Percentiles rank a stretch among this genome's conserved stretches.
Conservation (phyloP, 1,140 invertebrate species). For the Acromyrmex charruanus region DNA sequence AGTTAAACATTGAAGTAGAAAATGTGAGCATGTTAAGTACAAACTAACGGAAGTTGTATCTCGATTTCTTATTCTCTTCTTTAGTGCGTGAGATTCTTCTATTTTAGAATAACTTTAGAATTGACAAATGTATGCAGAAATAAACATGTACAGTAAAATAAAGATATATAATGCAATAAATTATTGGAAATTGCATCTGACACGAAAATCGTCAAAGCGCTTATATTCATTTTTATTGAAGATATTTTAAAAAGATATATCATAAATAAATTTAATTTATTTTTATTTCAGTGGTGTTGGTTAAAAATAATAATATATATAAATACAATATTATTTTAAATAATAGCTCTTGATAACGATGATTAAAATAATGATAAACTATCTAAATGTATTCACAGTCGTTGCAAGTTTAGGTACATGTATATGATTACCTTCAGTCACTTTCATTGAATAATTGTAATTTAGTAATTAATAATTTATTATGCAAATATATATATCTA, state of each 20-base stretch:
- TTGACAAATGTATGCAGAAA: not conserved
- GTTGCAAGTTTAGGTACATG: slow-evolving; percentile 25
- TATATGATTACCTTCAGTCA: not conserved
- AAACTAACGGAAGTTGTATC: slow-evolving; percentile 58
- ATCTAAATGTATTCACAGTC: slow-evolving; percentile 48
- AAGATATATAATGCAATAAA: slow-evolving; percentile 31
- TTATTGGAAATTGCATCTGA: slow-evolving; percentile 8
- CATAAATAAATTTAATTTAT: not conserved
- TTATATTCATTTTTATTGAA: not conserved
- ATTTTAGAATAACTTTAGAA: slow-evolving; percentile 25
- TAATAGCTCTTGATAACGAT: no score
- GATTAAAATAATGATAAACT: not conserved
- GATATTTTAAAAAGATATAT: not conserved
- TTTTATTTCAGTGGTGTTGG: slow-evolving; percentile 3
- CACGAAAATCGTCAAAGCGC: not conserved
- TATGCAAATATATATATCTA: slow-evolving; percentile 25
- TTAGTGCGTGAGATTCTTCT: not conserved
- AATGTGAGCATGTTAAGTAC: slow-evolving; percentile 71
- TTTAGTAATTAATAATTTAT: slow-evolving; percentile 50
- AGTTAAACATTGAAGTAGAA: slow-evolving; percentile 44
- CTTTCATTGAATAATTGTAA: slow-evolving; percentile 14
- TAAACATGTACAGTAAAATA: slow-evolving; percentile 64
- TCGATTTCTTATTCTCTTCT: slow-evolving; percentile 20
- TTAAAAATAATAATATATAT: slow-evolving; percentile 20
- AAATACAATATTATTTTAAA: not conserved